Base-by-base conservation (phyloP, 2,888 invertebrate species). In the Drosophila histrio region DNA sequence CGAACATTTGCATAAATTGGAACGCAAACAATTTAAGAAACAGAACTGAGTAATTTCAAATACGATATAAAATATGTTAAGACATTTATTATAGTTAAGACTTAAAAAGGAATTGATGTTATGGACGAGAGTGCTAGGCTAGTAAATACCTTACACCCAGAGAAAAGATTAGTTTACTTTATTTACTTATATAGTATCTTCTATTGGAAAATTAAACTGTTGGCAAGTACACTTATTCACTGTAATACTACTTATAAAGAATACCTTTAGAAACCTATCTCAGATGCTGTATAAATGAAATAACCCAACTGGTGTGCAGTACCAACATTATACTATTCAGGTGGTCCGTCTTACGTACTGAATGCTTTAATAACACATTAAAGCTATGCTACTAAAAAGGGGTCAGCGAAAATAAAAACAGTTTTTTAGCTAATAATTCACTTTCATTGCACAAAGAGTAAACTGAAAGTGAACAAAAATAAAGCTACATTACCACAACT, bases 401-500 rank as follows among this genome's bases (percentile, higher is more conserved):
- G 62, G 53, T 57, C 47, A 61, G n/a, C 30, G 9, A 34, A 44
- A 34, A 57, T 41, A 36, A 67, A 60, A 58, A 52, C 30, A 39
- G 28, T 43, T 52, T 41, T 72, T 57, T 64, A 32, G 21, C 41
- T 49, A 59, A 72, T 64, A 75, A 75, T 68, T 77, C 68, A 74
- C 72, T 74, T 76, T 74, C 56, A 57, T 76, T 57, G 47, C 21
- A 65, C 34, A 61, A 75, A 61, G 54, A 54, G 60, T 53, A 54
- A 65, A 50, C 43, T 57, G 24, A 76, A 62, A 76, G 56, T 36
- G 46, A 71, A 74, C 57, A 64, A 71, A 73, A 85, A 77, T 65
- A 82, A 81, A 75, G 84, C 75, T 68, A 75, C 71, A 77, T 70
- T 60, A 76, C 82, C 82, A 76, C 82, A 87, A 85, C 82, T 78